Base-by-base conservation (phyloP, 2,888 invertebrate genomes). In the Sphaerolaimus hirsutus region DNA sequence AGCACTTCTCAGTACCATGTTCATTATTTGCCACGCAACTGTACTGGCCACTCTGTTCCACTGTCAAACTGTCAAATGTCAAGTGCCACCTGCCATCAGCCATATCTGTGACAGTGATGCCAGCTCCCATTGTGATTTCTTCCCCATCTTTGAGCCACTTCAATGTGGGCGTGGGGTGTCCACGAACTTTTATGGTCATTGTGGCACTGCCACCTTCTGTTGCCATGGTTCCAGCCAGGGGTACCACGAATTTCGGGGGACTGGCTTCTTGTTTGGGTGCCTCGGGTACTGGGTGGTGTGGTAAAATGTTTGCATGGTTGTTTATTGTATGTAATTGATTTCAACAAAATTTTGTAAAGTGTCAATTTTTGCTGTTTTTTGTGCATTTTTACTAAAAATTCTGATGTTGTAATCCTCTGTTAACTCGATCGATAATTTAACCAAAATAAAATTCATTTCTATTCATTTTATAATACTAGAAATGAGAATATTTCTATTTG, bases 1-100 rank as follows among this genome's bases (percentile, higher is more conserved):
- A 72, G 64, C 81, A 81, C 0, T 75, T 73, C 0, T 75, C 75
- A 1, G 73, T 72, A 3, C 89, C 89, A 61, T 79, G 78, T 46
- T 76, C 74, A 66, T 86, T 87, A 35, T 57, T 58, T 4, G 82
- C 68, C 23, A 58, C 55, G 51, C 67, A 67, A 12, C 56, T 59
- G 53, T 65, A 62, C 75, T 68, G 78, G 74, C 55, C 81, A 75
- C 57, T 71, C 50, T 77, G 76, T 1, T 79, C 81, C 41, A 55
- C 57, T 7, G 52, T 46, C 24, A 56, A 40, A 21, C 89, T 86
- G 56, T 76, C 76, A 54, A 93, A 79, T 23, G 76, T 74, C 45
- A 93, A 69, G 38, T 79, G 72, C 56, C 78, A 78, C 3, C 75
- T 74, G 61, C 89, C 86, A 0, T 61, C 62, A 42, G 51, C 52